phyloP scores from a whole-genome alignment of 2,888 invertebrate species.

The Adineta ricciae region DNA sequence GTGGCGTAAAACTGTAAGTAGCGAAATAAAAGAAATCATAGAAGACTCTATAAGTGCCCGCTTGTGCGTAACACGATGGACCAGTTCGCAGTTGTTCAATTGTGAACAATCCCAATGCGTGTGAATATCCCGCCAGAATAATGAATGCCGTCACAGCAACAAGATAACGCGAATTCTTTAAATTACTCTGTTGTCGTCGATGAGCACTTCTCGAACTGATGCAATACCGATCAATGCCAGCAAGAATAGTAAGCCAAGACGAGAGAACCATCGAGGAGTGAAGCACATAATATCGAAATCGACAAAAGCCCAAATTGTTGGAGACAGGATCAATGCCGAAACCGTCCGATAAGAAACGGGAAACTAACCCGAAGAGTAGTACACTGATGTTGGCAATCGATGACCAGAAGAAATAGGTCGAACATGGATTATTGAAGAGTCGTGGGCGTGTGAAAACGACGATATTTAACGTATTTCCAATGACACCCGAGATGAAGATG shows the following conservation, averaged over 20 bases:
- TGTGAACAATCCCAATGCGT: not conserved
- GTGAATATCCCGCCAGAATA: not conserved
- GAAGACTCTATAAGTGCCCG: not conserved
- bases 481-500: not conserved
- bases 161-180: not conserved
- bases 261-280: not conserved
- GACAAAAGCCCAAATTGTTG: not conserved
- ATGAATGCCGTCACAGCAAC: not conserved
- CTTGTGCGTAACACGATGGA: not conserved
- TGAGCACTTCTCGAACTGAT: not conserved
- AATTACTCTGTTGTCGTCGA: not conserved
- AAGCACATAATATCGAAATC: not conserved
- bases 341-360: not conserved
- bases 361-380: not conserved
- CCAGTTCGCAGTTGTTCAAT: not conserved
- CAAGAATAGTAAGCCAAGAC: not conserved
- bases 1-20: not conserved
- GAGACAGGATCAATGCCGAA: not conserved
- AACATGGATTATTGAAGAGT: not conserved
- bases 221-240: not conserved
- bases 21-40: not conserved
- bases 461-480: not conserved
- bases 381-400: not conserved
- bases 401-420: not conserved
- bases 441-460: not conserved